These are phyloP conservation scores for Prorops nasuta DNA, from an alignment of 1,140 invertebrate species.

Conservation along the genomic window DNA sequence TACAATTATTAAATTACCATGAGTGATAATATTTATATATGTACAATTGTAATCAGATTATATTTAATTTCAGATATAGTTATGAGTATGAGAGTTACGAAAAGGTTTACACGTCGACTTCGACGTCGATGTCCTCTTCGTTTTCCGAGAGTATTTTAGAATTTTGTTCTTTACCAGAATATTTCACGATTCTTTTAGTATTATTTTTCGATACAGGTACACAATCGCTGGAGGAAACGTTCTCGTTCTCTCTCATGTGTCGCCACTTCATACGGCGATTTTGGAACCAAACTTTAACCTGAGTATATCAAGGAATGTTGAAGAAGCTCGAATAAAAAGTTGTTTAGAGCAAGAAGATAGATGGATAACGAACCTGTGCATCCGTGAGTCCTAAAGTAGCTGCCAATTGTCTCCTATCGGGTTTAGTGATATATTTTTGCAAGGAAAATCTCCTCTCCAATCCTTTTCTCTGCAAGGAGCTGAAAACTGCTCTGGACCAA, in stretches of 20 bases:
- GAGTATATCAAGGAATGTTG: slow-evolving; percentile 14
- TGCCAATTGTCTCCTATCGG: slow-evolving; percentile 85
- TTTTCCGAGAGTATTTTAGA: slow-evolving; percentile 30
- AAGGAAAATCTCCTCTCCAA: slow-evolving; percentile 86
- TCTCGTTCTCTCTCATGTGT: slow-evolving; percentile 71
- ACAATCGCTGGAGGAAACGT: slow-evolving; percentile 17
- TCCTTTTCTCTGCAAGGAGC: slow-evolving; percentile 86
- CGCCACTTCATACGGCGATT: slow-evolving; percentile 93
- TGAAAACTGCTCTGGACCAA: slow-evolving; percentile 94
- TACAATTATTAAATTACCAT: background rate
- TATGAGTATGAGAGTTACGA: too few species aligned
- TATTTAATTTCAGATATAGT: background rate
- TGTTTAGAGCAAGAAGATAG: slow-evolving; percentile 1
- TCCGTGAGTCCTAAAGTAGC: slow-evolving; percentile 88
- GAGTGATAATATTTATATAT: background rate
- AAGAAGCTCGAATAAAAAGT: slow-evolving; percentile 6
- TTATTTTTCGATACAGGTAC: slow-evolving; percentile 31
- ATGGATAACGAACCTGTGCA: slow-evolving; percentile 63
- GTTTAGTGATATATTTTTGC: slow-evolving; percentile 94
- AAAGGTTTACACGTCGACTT: slow-evolving; percentile 47
- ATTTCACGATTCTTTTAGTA: slow-evolving; percentile 28
- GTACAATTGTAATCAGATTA: background rate
- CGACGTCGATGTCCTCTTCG: slow-evolving; percentile 51
- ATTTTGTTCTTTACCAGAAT: too few species aligned
- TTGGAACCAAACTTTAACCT: slow-evolving; percentile 94